Conservation (phyloP, 1,140 invertebrate genomes). For the Papilio machaon region DNA sequence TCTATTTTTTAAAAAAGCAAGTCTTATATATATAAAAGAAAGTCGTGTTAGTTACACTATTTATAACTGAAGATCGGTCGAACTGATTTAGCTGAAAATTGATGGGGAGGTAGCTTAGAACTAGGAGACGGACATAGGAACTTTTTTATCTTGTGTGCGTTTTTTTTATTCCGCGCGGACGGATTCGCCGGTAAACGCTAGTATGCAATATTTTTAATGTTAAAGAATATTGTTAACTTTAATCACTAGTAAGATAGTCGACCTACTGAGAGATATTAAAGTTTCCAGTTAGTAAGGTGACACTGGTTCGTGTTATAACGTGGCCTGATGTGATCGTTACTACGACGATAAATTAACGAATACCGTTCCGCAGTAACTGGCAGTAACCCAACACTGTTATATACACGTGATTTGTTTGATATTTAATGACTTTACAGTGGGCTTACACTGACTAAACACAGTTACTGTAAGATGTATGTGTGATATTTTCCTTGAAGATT, state of each 20-base stretch:
- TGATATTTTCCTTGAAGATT: no score
- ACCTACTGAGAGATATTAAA: background rate
- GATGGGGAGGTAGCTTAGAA: no score
- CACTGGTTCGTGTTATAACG: background rate
- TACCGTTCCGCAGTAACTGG: constrained; percentile 4
- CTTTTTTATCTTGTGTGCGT: no score
- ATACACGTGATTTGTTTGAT: background rate
- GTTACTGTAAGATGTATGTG: no score
- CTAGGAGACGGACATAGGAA: no score
- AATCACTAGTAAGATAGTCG: background rate
- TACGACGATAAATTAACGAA: background rate
- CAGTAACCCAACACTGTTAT: background rate
- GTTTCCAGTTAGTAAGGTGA: background rate
- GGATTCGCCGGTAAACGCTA: no score
- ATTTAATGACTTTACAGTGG: background rate
- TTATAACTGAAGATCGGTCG: no score
- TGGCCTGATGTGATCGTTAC: background rate
- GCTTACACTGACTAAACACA: background rate
- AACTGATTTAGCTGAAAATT: no score
- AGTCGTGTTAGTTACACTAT: no score
- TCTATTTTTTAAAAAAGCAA: no score
- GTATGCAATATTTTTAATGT: background rate
- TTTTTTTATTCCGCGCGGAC: no score
- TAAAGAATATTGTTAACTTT: background rate
- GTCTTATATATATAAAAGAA: no score